phyloP scores from a whole-genome alignment of 2,797 vertebrate species.

The Distichodus sexfasciatus region DNA sequence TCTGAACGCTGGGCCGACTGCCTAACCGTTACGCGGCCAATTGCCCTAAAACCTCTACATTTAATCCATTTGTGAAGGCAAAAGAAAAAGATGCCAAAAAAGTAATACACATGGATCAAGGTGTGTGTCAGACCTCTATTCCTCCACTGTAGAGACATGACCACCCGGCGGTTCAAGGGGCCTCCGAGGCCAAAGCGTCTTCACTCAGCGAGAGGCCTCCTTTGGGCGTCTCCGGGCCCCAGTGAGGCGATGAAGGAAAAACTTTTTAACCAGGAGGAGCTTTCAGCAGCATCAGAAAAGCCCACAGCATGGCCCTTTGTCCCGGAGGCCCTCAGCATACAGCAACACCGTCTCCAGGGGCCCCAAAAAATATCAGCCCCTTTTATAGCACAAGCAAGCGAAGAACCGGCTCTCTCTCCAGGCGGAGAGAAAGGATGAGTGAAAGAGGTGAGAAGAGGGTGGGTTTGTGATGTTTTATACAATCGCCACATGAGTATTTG shows the following conservation, averaged over 20 bases:
- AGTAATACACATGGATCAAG: too few relatives aligned
- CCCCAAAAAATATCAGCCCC: slow-evolving; percentile 61
- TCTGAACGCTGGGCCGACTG: too few relatives aligned
- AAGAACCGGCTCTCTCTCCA: slow-evolving; percentile 60
- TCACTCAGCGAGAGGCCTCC: slow-evolving; percentile 31
- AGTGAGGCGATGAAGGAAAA: slow-evolving; percentile 37
- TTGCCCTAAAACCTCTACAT: too few relatives aligned
- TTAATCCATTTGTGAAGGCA: too few relatives aligned
- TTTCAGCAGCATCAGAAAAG: slow-evolving; percentile 50
- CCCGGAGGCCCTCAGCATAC: slow-evolving; percentile 67
- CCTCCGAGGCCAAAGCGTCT: slow-evolving; percentile 16
- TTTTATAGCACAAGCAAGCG: slow-evolving; percentile 78
- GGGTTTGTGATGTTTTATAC: too few relatives aligned
- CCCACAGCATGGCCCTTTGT: slow-evolving; percentile 64
- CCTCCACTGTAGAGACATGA: slow-evolving; percentile 52
- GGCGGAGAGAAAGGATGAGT: not conserved
- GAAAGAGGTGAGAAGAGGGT: not conserved
- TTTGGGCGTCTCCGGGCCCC: not conserved
- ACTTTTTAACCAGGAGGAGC: slow-evolving; percentile 21
- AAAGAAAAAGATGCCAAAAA: too few relatives aligned
- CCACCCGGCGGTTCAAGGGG: slow-evolving; percentile 37
- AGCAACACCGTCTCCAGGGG: slow-evolving; percentile 57
- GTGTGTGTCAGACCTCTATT: too few relatives aligned
- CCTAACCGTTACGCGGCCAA: too few relatives aligned
- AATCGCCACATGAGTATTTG: too few relatives aligned